Conservation (phyloP, 2,797 vertebrate species). For the Hozukius guyotensis region DNA sequence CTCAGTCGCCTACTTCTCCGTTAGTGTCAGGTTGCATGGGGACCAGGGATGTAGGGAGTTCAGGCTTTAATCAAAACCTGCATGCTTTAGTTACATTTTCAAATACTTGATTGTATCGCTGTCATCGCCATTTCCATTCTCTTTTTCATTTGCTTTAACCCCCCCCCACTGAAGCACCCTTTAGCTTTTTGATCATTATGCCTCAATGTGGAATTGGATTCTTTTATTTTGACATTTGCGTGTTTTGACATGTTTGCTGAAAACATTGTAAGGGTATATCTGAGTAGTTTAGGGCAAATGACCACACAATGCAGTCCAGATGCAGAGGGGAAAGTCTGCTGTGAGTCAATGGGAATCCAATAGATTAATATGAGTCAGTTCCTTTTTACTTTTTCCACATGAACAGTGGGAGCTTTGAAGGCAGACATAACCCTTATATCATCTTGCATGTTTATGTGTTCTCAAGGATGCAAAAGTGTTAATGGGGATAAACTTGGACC, state of each 20-base stretch:
- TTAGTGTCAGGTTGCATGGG: slow-evolving; percentile 40
- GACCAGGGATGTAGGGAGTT: neutral
- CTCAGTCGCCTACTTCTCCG: neutral
- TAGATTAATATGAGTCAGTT: neutral
- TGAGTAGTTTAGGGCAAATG: slow-evolving; percentile 18
- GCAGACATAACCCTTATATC: neutral
- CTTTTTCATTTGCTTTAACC: neutral
- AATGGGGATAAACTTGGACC: neutral
- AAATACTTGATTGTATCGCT: slow-evolving; percentile 45
- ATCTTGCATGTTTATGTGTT: neutral
- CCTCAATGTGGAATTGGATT: slow-evolving; percentile 8
- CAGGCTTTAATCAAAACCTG: slow-evolving; percentile 48
- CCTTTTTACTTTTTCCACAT: neutral
- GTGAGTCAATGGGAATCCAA: neutral
- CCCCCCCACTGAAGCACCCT: neutral
- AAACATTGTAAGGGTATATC: slow-evolving; percentile 21
- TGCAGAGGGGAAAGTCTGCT: slow-evolving; percentile 7
- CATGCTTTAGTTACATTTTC: slow-evolving; percentile 31
- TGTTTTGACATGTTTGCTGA: slow-evolving; percentile 50
- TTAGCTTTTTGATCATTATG: neutral
- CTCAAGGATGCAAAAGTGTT: neutral
- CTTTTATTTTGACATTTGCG: slow-evolving; percentile 29
- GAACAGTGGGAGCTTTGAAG: neutral
- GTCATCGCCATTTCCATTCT: slow-evolving; percentile 24
- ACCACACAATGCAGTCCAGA: slow-evolving; percentile 47